Evolutionary conservation across 2,113 vertebrate genomes (phyloP).

Genomic region (Falco punctatus): DNA sequence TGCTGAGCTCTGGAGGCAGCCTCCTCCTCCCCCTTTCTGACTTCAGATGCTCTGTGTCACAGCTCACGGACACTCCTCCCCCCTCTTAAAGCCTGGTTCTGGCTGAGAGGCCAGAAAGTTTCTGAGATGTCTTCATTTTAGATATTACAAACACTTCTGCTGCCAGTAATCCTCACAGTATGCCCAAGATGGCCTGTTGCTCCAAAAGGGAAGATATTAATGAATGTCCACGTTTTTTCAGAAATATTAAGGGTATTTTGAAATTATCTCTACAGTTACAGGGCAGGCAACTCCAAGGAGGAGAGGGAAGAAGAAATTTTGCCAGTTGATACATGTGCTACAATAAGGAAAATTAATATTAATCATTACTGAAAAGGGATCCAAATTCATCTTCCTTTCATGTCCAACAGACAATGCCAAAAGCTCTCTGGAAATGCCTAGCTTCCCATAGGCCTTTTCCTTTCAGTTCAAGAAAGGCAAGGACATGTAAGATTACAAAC

Average conservation of each 20-base stretch:
- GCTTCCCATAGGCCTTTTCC: not conserved
- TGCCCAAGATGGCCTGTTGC: not conserved
- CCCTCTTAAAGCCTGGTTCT: not conserved
- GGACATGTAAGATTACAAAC: constrained; percentile 64
- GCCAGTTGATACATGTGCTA: not conserved
- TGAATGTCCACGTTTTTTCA: not conserved
- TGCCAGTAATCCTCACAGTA: not conserved
- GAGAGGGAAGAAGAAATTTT: not conserved
- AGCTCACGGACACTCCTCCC: not conserved
- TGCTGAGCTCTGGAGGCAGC: not conserved
- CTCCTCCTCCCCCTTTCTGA: not conserved
- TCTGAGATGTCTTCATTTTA: not conserved
- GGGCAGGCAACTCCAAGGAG: not conserved
- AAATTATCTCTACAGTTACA: not conserved
- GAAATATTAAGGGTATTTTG: not conserved
- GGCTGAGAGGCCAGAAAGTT: not conserved
- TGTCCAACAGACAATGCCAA: not conserved
- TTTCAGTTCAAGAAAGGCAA: not conserved
- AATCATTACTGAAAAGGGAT: not conserved
- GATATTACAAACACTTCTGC: not conserved
- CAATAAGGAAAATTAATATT: not conserved
- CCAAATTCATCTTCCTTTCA: not conserved
- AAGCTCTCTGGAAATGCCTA: not conserved
- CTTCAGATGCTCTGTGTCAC: not conserved
- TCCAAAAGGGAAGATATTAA: not conserved